phyloP scores from a whole-genome alignment of 1,140 invertebrate species.

The Protaetia brevitarsis region DNA sequence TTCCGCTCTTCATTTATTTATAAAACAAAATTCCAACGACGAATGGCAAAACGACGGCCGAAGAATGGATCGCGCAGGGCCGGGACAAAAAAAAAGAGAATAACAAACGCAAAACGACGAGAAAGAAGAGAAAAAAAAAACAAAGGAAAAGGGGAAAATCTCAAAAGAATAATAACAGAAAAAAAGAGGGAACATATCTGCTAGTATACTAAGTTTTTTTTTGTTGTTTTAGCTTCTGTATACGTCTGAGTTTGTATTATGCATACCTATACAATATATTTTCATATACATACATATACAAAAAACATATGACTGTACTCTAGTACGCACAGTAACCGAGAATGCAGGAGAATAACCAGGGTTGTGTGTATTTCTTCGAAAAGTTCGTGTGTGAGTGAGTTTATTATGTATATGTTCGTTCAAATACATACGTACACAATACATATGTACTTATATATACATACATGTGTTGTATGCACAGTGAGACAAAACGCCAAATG shows the following conservation, averaged over 20 bases:
- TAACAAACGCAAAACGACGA: background rate
- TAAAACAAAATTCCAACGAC: background rate
- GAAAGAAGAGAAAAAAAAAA: background rate
- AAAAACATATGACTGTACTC: no score
- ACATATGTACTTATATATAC: background rate
- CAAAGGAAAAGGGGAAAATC: no score
- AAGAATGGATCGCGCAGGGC: background rate
- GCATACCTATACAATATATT: background rate
- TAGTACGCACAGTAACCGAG: background rate
- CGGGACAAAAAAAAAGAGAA: background rate
- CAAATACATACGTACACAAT: no score
- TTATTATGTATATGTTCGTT: background rate
- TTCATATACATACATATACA: background rate
- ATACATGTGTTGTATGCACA: background rate
- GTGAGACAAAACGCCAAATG: background rate
- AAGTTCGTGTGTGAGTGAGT: background rate
- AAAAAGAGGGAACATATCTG: background rate
- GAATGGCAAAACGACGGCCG: background rate
- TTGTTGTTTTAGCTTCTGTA: background rate
- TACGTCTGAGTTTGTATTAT: no score
- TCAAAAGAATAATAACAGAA: constrained; percentile 11
- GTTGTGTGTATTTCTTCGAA: background rate
- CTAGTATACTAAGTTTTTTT: background rate
- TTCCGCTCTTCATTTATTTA: constrained; percentile 5
- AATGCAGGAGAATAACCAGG: background rate